phyloP scores from a whole-genome alignment of 2,113 vertebrate species.

The Tauraco erythrolophus region DNA sequence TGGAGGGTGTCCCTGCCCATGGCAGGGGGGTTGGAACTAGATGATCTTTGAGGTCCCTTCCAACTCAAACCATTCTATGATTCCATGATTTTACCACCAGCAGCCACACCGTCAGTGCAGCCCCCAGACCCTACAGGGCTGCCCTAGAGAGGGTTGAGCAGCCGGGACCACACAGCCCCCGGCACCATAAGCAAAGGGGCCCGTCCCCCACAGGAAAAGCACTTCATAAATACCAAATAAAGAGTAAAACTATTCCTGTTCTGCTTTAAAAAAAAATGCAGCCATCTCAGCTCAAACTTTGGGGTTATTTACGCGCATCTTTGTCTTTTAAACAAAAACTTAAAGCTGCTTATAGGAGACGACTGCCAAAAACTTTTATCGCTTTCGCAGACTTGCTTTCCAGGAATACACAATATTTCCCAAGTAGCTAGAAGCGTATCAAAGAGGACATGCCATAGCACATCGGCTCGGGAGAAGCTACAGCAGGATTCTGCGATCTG shows the following conservation, averaged over 20 bases:
- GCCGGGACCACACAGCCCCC: not conserved
- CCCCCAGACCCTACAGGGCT: not conserved
- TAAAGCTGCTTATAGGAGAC: not conserved
- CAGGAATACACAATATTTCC: not conserved
- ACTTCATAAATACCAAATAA: not conserved
- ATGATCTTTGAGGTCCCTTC: no score
- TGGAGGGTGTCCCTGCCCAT: no score
- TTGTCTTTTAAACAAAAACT: not conserved
- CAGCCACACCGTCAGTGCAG: accelerated
- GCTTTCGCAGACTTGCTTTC: not conserved
- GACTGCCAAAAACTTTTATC: not conserved
- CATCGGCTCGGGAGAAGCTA: not conserved
- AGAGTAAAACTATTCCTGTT: not conserved
- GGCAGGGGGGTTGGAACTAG: no score
- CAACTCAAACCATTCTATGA: no score
- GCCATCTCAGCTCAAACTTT: not conserved
- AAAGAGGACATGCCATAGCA: not conserved
- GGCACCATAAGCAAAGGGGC: not conserved
- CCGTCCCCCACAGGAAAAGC: not conserved
- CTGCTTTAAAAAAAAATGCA: not conserved
- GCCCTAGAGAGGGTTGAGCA: accelerated
- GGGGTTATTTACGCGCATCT: not conserved
- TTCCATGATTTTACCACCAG: no score
- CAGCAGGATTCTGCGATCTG: not conserved
- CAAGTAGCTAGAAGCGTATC: not conserved